Conservation (phyloP, 1,140 invertebrate genomes). For the Drosophila rhopaloa region DNA sequence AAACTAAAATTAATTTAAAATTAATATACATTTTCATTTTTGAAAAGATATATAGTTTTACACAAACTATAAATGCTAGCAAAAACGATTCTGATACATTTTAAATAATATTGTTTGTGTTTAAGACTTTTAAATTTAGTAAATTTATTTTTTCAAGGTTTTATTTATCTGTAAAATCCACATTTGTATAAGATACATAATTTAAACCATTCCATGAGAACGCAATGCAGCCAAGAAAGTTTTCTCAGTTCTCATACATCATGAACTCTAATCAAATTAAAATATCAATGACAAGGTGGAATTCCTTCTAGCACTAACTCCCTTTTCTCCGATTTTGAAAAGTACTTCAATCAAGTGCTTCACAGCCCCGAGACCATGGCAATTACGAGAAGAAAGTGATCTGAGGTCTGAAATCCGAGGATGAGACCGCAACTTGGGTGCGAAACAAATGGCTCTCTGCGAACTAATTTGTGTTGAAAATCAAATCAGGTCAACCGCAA, state of each 20-base stretch:
- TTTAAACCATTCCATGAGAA: no score
- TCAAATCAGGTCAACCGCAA: slow-evolving; percentile 65
- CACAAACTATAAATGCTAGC: no score
- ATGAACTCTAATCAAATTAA: slow-evolving; percentile 10
- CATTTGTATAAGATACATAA: no score
- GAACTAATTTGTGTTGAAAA: slow-evolving; percentile 60
- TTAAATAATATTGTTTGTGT: no score
- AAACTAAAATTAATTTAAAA: not conserved
- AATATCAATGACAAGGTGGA: slow-evolving; percentile 41
- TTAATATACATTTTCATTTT: not conserved
- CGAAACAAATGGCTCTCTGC: slow-evolving; percentile 51
- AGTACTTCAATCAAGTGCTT: slow-evolving; percentile 38
- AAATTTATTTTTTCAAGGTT: no score
- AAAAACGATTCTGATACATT: no score
- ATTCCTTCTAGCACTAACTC: slow-evolving; percentile 14
- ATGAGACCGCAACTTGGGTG: slow-evolving; percentile 62
- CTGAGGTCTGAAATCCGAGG: slow-evolving; percentile 11
- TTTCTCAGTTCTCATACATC: not conserved
- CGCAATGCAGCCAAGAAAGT: no score
- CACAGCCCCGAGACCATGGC: slow-evolving; percentile 9
- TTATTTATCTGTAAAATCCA: no score
- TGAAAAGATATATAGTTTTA: no score
- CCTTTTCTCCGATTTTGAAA: slow-evolving; percentile 25
- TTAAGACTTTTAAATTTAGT: no score
- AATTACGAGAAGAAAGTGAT: slow-evolving; percentile 50